Evolutionary conservation across 1,140 invertebrate species (phyloP), one percentile per base, ranked within the genome.

Genomic region (Platyscapa corneri): DNA sequence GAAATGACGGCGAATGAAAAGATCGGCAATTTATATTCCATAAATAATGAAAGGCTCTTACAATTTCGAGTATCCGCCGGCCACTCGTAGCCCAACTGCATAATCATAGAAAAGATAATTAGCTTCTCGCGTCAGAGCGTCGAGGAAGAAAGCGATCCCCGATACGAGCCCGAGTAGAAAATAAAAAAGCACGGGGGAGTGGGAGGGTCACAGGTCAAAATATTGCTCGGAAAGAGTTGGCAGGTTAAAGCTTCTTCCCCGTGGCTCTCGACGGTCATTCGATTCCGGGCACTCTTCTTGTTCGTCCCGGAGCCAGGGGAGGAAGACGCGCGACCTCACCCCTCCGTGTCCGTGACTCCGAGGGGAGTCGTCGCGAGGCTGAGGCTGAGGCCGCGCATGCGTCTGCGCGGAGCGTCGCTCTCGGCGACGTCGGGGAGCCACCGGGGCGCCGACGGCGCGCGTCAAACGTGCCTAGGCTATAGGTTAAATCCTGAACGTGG

Each of bases 391-490:
- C 14, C 32, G 80, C 67, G 46, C 81, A 56, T 42, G 53, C 49
- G 46, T 49, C 12, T n/a, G n/a, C 14, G 7, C 5, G 34, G 42
- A 3, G 46, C 49, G 30, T 53, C 37, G 70, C 20, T 37, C 34
- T 27, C 39, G 82, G 65, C 80, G 85, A 86, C 86, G 87, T 67
- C 84, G 86, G 74, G 86, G 86, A 84, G 86, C 49, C 87, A 86
- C 86, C 89, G n/a, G 46, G 42, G 5, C 76, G 30, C 30, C 37
- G 30, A 39, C 49, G 70, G 32, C 80, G 67, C 39, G 88, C 92
- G 86, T 93, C 93, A 93, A 93, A 93, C 92, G 91, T 93, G 89
- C 85, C 80, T 75, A 89, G 88, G 91, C 92, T 93, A 93, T 93
- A 93, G 92, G 93, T 93, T 93, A 93, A 93, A 93, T 93, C 92